A percentile compares a stretch with the other conserved stretches of the same genome.
These are phyloP conservation scores for Brachirus orientalis DNA, from an alignment of 2,113 vertebrate genomes.

Conservation along the genomic window DNA sequence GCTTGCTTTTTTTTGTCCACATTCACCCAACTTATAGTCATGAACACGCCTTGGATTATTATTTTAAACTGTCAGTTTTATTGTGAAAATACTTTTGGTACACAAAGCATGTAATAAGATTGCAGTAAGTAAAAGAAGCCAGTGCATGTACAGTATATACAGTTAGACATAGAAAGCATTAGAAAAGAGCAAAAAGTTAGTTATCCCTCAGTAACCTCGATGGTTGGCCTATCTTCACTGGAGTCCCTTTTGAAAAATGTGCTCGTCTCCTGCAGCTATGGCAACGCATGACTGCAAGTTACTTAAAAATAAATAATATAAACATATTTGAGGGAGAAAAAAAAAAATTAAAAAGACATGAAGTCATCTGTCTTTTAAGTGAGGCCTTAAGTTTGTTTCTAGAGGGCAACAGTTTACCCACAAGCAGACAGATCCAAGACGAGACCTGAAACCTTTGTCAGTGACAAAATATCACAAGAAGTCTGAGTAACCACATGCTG, in stretches of 20 bases:
- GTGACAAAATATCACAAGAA: slow-evolving; percentile 14
- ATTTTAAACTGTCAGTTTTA: slow-evolving; percentile 68
- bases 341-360: no score
- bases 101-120: slow-evolving; percentile 66
- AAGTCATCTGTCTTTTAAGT: slow-evolving; percentile 31
- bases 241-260: slow-evolving; percentile 66
- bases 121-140: slow-evolving; percentile 64
- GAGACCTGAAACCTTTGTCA: slow-evolving; percentile 49
- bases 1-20: slow-evolving; percentile 25
- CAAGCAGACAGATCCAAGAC: slow-evolving; percentile 45
- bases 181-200: slow-evolving; percentile 53
- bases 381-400: slow-evolving; percentile 27
- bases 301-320: slow-evolving; percentile 73
- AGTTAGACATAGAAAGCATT: slow-evolving; percentile 47
- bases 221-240: slow-evolving; percentile 69
- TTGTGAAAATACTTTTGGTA: slow-evolving; percentile 81
- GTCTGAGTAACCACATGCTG: slow-evolving; percentile 13
- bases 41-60: neutral
- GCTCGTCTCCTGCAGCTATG: slow-evolving; percentile 53
- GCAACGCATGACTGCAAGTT: slow-evolving; percentile 36
- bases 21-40: neutral
- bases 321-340: slow-evolving; percentile 42
- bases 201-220: slow-evolving; percentile 58
- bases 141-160: slow-evolving; percentile 74
- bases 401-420: slow-evolving; percentile 23